Evolutionary conservation across 92 coral and sea anemone species (phyloP).

Genomic region (Palythoa grandis): DNA sequence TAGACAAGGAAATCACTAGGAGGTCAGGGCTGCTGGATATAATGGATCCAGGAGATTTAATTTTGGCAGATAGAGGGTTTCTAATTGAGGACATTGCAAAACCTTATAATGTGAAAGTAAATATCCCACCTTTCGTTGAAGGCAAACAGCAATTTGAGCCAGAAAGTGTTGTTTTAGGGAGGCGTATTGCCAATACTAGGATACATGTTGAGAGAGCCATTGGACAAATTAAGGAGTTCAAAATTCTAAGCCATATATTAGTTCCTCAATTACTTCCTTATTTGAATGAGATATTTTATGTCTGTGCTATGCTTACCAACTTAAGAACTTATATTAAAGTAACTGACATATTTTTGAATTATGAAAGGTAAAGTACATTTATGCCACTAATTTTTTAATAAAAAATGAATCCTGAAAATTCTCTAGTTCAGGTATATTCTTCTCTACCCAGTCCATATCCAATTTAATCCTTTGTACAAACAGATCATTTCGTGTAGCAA

Average conservation of each 20-base stretch:
- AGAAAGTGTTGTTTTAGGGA: too few species aligned
- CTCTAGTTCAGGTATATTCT: conserved; percentile 40
- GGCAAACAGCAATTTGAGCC: too few species aligned
- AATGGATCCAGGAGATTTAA: too few species aligned
- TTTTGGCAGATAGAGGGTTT: too few species aligned
- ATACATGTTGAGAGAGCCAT: too few species aligned
- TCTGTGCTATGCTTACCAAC: conserved; percentile 41
- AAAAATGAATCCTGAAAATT: conserved; percentile 31
- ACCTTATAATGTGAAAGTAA: too few species aligned
- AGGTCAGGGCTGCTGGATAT: too few species aligned
- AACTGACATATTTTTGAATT: neutral
- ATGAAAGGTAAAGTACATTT: neutral
- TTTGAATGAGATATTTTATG: conserved; percentile 40
- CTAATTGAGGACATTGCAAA: too few species aligned
- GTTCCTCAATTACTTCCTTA: conserved; percentile 37
- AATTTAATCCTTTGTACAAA: conserved; percentile 36
- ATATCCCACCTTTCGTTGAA: too few species aligned
- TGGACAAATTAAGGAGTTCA: conserved; percentile 37
- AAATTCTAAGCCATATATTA: conserved; percentile 17
- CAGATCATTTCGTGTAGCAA: conserved; percentile 26
- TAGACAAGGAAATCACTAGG: too few species aligned
- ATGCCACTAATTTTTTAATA: conserved; percentile 7
- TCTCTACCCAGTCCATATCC: conserved; percentile 42
- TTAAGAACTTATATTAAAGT: conserved; percentile 27
- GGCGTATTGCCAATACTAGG: too few species aligned